Base-by-base conservation (phyloP, 2,113 vertebrate species). In the Arizona elegans region DNA sequence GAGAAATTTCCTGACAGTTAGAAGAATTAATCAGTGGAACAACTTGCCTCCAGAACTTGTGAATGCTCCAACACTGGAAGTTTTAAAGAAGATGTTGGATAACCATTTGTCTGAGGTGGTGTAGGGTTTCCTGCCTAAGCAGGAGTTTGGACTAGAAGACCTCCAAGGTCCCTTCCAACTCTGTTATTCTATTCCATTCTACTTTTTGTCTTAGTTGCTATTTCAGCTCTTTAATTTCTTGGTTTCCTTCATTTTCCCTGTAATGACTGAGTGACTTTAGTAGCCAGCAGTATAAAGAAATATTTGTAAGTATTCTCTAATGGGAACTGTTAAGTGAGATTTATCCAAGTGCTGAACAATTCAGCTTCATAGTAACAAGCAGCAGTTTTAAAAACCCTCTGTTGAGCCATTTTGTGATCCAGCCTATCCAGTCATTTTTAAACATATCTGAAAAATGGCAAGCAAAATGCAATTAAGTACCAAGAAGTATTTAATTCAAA, bases 401-500 rank as follows among this genome's bases (percentile, higher is more conserved):
- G 23, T 86, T 86, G 75, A 86, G 92, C 75, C 38, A 23, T 81
- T 75, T 85, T 56, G 38, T 47, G 89, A 58, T 50, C 53, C 2
- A 85, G 50, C 1, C 54, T 86, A 59, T 62, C 88, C 55, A 93
- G 75, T 90, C 56, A 62, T 56, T 62, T 93, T 81, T 62, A 86
- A 86, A 93, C 23, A 26, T 85, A 53, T 50, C 92, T 90, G 88
- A 90, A 59, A 93, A 90, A 93, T 86, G 47, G 75, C 75, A 93
- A 86, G 53, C 62, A 93, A 50, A 86, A 62, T 38, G 55, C 75
- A 93, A 87, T 86, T 90, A 93, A 55, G 15, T 47, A 86, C 33
- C 88, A 58, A 81, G 59, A 92, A 90, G 92, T 93, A 89, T 90
- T 90, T 93, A 90, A 90, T 90, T 58, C 88, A 56, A 93, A 62